Conservation (phyloP, 2,888 invertebrate genomes). For the Drosophila antonietae region DNA sequence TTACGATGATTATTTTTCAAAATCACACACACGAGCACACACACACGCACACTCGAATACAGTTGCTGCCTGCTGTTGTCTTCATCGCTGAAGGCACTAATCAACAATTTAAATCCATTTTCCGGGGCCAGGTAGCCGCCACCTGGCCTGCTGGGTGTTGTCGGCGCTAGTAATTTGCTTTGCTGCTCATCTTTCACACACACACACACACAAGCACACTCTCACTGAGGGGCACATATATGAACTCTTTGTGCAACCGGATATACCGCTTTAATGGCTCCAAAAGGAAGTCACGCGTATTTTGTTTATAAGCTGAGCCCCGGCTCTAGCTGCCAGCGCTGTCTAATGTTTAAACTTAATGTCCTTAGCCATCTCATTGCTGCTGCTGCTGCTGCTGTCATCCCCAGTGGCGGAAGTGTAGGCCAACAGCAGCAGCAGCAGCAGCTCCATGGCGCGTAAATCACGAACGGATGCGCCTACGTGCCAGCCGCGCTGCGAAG, state of each 20-base stretch:
- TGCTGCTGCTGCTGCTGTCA: constrained; percentile 7
- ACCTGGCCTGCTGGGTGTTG: constrained; percentile 31
- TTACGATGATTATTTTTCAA: constrained; percentile 80
- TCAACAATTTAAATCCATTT: constrained; percentile 81
- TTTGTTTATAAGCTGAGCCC: constrained; percentile 74
- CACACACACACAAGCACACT: constrained; percentile 14
- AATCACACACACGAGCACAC: constrained; percentile 44
- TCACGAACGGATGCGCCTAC: constrained; percentile 70
- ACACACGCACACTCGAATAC: constrained; percentile 2
- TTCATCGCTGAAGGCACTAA: constrained; percentile 66
- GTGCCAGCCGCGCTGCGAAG: constrained; percentile 40
- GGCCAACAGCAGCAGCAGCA: constrained; percentile 19
- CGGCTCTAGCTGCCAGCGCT: constrained; percentile 36
- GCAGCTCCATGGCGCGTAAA: constrained; percentile 49
- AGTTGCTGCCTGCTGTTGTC: constrained; percentile 47
- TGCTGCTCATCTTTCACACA: constrained; percentile 39
- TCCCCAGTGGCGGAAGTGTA: constrained; percentile 38
- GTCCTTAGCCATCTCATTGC: constrained; percentile 33
- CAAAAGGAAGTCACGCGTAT: constrained; percentile 81
- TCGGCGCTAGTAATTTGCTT: constrained; percentile 49
- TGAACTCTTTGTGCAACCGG: constrained; percentile 63
- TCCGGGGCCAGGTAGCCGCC: constrained; percentile 35
- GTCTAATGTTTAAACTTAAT: constrained; percentile 70
- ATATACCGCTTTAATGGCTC: constrained; percentile 79
- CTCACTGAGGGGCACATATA: constrained; percentile 14